A percentile compares a stretch with the other conserved stretches of the same genome.
Evolutionary conservation across 64 coral and sea anemone genomes (phyloP).

Genomic region (Actinia tenebrosa): DNA sequence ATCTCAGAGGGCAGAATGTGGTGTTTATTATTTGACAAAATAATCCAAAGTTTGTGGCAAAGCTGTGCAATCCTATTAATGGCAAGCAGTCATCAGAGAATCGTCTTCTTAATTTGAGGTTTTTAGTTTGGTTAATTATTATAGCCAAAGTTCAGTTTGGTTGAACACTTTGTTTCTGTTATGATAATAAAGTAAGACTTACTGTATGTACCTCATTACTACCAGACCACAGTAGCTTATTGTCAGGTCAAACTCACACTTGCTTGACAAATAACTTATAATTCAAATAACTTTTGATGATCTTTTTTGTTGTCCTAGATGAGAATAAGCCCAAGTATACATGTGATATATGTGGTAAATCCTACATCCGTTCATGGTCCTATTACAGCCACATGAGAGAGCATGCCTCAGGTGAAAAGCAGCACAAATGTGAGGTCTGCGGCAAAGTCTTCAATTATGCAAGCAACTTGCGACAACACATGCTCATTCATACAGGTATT

Average conservation of each 20-base stretch:
- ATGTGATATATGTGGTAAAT: conserved; percentile 97
- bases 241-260: too few species aligned
- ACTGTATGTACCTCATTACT: too few species aligned
- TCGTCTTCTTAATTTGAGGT: too few species aligned
- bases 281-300: background rate
- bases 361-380: conserved; percentile 97
- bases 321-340: conserved; percentile 95
- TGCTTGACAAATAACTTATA: too few species aligned
- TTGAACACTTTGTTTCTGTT: too few species aligned
- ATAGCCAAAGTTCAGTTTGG: too few species aligned
- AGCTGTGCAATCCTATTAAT: too few species aligned
- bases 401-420: conserved; percentile 98
- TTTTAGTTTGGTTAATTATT: too few species aligned
- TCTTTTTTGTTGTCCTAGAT: conserved; percentile 39
- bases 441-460: conserved; percentile 98
- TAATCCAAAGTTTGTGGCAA: too few species aligned
- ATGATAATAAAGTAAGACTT: too few species aligned
- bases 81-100: too few species aligned
- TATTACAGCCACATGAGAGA: conserved; percentile 99
- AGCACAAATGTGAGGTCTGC: conserved; percentile 96
- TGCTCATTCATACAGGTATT: conserved; percentile 97
- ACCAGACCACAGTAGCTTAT: too few species aligned
- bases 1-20: background rate
- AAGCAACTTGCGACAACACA: conserved; percentile 94
- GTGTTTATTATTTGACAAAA: background rate